Evolutionary conservation across 2,888 invertebrate species (phyloP), one percentile per base, ranked within the genome.

Genomic region (Drosophila antonietae): DNA sequence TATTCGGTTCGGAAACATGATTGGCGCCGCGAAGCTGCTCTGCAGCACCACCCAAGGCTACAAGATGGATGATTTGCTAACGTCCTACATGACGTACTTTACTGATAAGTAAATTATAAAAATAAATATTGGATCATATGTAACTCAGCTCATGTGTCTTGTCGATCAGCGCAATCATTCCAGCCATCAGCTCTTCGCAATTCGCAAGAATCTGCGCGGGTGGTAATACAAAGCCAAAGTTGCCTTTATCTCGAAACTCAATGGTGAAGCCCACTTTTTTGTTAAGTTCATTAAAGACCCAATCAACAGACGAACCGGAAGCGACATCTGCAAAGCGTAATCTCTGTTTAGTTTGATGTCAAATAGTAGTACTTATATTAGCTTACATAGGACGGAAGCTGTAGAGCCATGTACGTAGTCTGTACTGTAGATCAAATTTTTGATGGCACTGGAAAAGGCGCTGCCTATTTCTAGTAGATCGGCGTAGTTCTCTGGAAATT

Each of bases 61-160:
- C 93, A 98, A 98, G 94, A 98, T 98, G 97, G 98, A 98, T 91
- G 98, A 98, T 92, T 94, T 99, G 60, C 95, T 99, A 86, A 97
- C 98, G 14, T 98, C 98, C 0, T 99, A 99, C 92, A 97, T 95
- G 43, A 94, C 94, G 70, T 94, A 95, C 75, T 88, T 90, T 65
- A 91, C 85, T 69, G 70, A 81, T 10, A 66, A 81, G 6, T 65
- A 53, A 49, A 5, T 9, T 5, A 6, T 15, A 15, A 20, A 20
- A 60, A 63, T 44, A 59, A 60, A 64, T 8, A 33, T 14, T 46
- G 31, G 23, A 53, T 74, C 81, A 93, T 43, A 93, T 91, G 73
- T 94, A 95, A 8, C 93, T 93, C 53, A 94, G 81, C 8, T 92
- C 90, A 6, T 87, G 86, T 1, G 95, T 94, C 77, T 94, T 94